These are phyloP conservation scores for Aphodius granarius DNA, from an alignment of 2,888 invertebrate species.

Conservation along the genomic window DNA sequence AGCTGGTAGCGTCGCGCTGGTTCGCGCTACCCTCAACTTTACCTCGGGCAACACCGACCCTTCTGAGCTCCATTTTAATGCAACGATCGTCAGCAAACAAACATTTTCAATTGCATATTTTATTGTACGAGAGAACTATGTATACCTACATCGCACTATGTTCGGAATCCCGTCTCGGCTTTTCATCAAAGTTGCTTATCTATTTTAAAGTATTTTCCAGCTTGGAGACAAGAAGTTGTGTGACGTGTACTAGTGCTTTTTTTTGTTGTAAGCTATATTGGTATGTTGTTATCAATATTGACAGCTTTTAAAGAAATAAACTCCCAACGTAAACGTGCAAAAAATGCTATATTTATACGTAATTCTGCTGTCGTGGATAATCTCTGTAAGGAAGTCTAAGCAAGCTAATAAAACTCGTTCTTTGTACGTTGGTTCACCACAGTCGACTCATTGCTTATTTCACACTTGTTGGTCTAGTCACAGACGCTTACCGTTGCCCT, in stretches of 20 bases:
- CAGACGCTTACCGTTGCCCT: conserved; percentile 10
- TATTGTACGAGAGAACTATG: background rate
- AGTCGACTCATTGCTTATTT: conserved; percentile 24
- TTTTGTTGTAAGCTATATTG: too few relatives aligned
- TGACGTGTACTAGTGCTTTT: too few relatives aligned
- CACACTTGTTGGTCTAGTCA: conserved; percentile 20
- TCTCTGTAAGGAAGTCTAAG: background rate
- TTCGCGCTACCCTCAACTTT: background rate
- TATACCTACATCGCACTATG: background rate
- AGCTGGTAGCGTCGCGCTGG: background rate
- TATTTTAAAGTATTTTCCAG: too few relatives aligned
- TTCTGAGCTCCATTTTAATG: background rate
- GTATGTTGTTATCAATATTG: too few relatives aligned
- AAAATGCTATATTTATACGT: background rate
- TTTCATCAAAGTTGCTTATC: too few relatives aligned
- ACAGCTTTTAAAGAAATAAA: too few relatives aligned
- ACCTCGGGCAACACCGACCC: background rate
- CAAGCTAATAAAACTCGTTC: background rate
- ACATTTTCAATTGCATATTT: background rate
- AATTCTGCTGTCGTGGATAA: background rate
- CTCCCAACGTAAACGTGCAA: too few relatives aligned
- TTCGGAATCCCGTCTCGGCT: background rate
- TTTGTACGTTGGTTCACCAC: background rate
- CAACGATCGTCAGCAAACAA: background rate
- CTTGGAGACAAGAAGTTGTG: too few relatives aligned